Conservation (phyloP, 2,113 vertebrate genomes). For the Phoenicopterus ruber region DNA sequence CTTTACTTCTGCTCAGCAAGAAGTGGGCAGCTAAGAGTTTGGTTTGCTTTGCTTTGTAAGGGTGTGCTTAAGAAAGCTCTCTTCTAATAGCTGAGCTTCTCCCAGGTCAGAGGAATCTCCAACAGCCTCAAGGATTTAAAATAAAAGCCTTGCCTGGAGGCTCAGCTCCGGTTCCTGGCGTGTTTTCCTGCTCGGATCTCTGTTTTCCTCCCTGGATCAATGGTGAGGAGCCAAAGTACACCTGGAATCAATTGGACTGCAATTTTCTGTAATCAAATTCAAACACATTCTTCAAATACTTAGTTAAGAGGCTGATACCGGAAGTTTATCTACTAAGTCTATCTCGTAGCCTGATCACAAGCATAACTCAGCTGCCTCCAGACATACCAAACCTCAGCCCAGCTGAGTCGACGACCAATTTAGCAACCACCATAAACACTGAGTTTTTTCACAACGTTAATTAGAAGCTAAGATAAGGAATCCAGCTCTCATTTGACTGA, state of each 20-base stretch:
- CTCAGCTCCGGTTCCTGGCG: accelerated
- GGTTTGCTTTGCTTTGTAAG: not conserved
- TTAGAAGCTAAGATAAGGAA: not conserved
- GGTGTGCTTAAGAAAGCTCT: not conserved
- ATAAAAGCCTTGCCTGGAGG: slow-evolving; percentile 7
- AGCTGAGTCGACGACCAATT: not conserved
- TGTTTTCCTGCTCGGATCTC: not conserved
- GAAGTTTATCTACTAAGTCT: slow-evolving; percentile 25
- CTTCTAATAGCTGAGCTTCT: not conserved
- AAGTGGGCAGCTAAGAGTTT: not conserved
- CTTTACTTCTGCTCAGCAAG: not conserved
- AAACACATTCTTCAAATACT: slow-evolving; percentile 37
- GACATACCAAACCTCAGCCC: not conserved
- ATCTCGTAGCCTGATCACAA: not conserved
- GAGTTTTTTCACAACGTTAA: not conserved
- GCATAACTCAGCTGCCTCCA: not conserved
- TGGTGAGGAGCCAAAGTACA: not conserved
- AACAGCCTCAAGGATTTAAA: not conserved
- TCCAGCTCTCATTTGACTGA: not conserved
- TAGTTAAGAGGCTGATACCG: not conserved
- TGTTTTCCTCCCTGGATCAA: not conserved
- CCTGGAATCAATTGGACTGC: slow-evolving; percentile 15
- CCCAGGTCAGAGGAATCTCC: not conserved
- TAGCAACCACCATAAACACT: not conserved
- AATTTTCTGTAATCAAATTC: slow-evolving; percentile 26